Evolutionary conservation across 2,888 invertebrate genomes (phyloP).

Genomic region (Mythimna impura): DNA sequence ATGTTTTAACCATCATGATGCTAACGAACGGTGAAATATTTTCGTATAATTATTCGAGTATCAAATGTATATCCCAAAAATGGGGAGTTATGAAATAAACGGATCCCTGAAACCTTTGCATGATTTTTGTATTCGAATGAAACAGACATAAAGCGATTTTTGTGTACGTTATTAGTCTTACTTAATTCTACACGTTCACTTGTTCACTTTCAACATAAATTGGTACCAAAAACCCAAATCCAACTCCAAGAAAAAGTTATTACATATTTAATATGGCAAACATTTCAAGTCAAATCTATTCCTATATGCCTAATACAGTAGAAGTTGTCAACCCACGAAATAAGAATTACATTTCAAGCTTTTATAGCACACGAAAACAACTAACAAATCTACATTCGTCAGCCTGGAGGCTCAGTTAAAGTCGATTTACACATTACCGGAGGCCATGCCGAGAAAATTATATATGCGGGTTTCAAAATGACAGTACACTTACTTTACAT

Average conservation of each 20-base stretch:
- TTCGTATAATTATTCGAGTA: slow-evolving; percentile 24
- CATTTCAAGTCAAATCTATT: slow-evolving; percentile 31
- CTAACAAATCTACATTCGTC: slow-evolving; percentile 37
- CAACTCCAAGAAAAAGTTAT: slow-evolving; percentile 11
- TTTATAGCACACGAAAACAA: slow-evolving; percentile 51
- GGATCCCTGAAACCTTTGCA: background rate
- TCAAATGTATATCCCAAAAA: slow-evolving; percentile 19
- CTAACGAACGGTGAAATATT: slow-evolving; percentile 27
- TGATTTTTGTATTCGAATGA: background rate
- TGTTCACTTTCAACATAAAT: background rate
- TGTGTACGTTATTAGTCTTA: background rate
- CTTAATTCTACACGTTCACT: background rate
- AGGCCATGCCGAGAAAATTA: slow-evolving; percentile 48
- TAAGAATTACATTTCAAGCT: slow-evolving; percentile 48
- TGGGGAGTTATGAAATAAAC: background rate
- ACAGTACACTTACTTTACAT: slow-evolving; percentile 43
- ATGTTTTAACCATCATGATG: slow-evolving; percentile 21
- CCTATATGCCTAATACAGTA: slow-evolving; percentile 27
- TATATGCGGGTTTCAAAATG: slow-evolving; percentile 44
- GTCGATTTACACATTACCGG: slow-evolving; percentile 55
- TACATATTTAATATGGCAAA: slow-evolving; percentile 9
- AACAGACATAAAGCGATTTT: background rate
- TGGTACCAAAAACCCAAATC: background rate
- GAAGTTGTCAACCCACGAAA: slow-evolving; percentile 44
- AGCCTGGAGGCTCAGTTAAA: slow-evolving; percentile 32